Base-by-base conservation (phyloP, 2,888 invertebrate species). In the Galeopsomyia nigrocyanea region DNA sequence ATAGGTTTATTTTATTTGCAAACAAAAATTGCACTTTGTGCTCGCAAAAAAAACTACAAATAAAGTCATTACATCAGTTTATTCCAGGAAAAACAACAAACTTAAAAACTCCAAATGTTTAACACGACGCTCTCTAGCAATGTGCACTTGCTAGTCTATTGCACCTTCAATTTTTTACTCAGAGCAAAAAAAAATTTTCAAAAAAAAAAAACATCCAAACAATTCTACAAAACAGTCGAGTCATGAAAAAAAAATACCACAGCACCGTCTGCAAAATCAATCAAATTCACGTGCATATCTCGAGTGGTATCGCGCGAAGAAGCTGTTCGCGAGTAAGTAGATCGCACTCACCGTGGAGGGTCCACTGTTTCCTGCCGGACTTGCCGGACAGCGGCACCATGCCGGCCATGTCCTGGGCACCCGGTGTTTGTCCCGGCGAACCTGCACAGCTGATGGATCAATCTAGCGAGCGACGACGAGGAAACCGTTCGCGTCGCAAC, bases 281-380 rank as follows among this genome's bases (percentile, higher is more conserved):
- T 39, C 7, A 1, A 3, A 39, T 39, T 39, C 39, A 7, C 39
- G 39, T 10, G 39, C 13, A 39, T 39, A 58, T 39, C 10, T 57
- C 57, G 13, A 39, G 13, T 31, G n/a, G 17, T 19, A 49, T 19
- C 46, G 31, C 22, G n/a, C 61, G 21, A 16, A 19, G 51, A n/a
- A 14, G 16, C 17, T 17, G 10, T 39, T 7, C 2, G 22, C 17
- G n/a, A 16, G n/a, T n/a, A n/a, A n/a, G n/a, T n/a, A n/a, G 13
- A 16, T 31, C 10, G 16, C 13, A 21, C 78, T 87, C 90, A 93
- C 93, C 92, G 88, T 92, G 92, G 80, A 93, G 87, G 82, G 91
- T 91, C 93, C 93, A 93, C 82, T 92, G 92, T 87, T 93, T 93
- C 82, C 93, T 88, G 78, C 92, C 91, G 84, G 92, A 89, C 83